Conservation (phyloP, 2,797 vertebrate genomes). For the Sarcoramphus papa region DNA sequence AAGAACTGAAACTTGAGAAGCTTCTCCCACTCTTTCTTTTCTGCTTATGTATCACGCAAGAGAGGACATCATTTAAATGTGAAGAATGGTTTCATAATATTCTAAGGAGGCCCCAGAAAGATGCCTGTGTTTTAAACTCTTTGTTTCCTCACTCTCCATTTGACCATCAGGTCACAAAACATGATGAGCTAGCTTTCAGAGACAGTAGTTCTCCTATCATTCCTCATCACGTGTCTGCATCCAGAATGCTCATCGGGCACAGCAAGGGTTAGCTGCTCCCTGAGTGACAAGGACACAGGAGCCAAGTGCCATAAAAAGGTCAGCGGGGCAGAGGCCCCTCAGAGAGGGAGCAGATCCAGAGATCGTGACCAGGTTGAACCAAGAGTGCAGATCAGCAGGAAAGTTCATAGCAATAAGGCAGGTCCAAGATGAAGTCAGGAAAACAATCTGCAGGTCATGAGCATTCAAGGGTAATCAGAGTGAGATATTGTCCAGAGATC, state of each 20-base stretch:
- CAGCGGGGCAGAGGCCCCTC: not conserved
- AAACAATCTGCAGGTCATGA: not conserved
- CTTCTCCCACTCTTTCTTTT: not conserved
- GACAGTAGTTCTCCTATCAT: not conserved
- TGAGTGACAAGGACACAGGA: accelerated
- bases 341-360: not conserved
- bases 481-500: not conserved
- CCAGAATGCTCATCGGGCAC: not conserved
- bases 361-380: not conserved
- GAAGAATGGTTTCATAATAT: not conserved
- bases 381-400: not conserved
- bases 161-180: not conserved
- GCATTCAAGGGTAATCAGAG: not conserved
- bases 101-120: not conserved
- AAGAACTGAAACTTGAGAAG: not conserved
- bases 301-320: not conserved
- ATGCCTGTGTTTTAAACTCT: not conserved
- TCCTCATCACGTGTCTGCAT: not conserved
- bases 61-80: not conserved
- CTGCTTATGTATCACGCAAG: not conserved
- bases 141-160: not conserved
- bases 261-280: not conserved
- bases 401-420: not conserved
- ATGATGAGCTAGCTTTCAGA: not conserved
- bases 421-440: not conserved